Evolutionary conservation across 30 jellyfish, hydroid and myxozoan species (phyloP).

Genomic region (Chrysaora quinquecirrha): DNA sequence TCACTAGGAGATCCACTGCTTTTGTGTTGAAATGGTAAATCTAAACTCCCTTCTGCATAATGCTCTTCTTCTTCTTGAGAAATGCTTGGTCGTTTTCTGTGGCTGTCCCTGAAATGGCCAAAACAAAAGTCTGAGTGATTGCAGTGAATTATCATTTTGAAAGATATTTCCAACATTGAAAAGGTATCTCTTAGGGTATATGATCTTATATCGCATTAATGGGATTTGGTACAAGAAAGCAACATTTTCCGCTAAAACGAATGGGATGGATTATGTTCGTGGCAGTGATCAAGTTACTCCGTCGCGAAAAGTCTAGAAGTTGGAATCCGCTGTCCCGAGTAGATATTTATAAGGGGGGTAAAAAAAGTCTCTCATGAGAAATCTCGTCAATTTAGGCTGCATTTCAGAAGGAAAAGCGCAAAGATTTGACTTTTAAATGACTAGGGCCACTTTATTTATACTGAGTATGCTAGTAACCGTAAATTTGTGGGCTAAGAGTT

Average conservation of each 20-base stretch:
- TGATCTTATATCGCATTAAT: neutral
- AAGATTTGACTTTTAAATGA: too few relatives aligned
- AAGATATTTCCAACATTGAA: neutral
- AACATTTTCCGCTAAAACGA: neutral
- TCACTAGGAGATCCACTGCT: slow-evolving; percentile 30
- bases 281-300: neutral
- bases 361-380: too few relatives aligned
- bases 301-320: too few relatives aligned
- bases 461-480: neutral
- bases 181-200: neutral
- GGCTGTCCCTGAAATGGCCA: slow-evolving; percentile 34
- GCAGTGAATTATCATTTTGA: neutral
- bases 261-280: neutral
- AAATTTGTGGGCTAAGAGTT: neutral
- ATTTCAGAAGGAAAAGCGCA: too few relatives aligned
- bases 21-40: slow-evolving; percentile 38
- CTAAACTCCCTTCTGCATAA: slow-evolving; percentile 31
- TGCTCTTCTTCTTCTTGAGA: slow-evolving; percentile 54
- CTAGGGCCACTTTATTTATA: too few relatives aligned
- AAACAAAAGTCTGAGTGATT: too few relatives aligned
- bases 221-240: neutral
- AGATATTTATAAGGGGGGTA: too few relatives aligned
- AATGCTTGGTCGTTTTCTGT: slow-evolving; percentile 50
- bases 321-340: too few relatives aligned
- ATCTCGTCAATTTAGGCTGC: too few relatives aligned